phyloP scores from a whole-genome alignment of 2,797 vertebrate genomes.

The Melopsittacus undulatus region DNA sequence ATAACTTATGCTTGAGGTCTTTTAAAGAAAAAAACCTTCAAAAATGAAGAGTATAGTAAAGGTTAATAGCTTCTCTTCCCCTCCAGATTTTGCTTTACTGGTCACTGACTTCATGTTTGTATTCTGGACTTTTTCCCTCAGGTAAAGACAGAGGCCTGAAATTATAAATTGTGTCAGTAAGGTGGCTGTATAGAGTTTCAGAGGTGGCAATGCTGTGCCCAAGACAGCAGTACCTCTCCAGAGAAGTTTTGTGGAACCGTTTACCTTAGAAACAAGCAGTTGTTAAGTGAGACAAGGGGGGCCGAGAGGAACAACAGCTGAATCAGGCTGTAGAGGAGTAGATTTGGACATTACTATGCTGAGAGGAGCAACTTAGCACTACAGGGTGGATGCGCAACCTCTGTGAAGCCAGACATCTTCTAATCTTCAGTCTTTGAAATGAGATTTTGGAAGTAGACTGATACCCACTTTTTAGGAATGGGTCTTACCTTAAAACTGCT shows the following conservation, averaged over 20 bases:
- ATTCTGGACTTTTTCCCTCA: background rate
- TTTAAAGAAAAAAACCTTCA: background rate
- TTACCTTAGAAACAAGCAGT: background rate
- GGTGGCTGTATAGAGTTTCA: background rate
- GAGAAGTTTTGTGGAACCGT: background rate
- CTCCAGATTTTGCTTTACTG: background rate
- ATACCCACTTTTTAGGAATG: background rate
- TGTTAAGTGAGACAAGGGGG: background rate
- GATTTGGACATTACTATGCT: background rate
- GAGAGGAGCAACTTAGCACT: rapidly evolving
- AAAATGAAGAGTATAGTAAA: background rate
- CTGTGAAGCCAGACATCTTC: background rate
- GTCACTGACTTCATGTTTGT: background rate
- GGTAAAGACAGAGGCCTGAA: background rate
- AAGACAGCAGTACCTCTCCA: background rate
- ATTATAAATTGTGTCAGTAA: background rate
- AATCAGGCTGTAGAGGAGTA: background rate
- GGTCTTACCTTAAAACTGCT: background rate
- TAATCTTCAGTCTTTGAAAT: background rate
- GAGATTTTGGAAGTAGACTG: background rate
- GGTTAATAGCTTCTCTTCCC: background rate
- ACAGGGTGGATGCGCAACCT: background rate
- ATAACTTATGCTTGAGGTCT: background rate
- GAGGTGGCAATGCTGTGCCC: background rate
- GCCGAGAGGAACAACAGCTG: background rate